These are phyloP conservation scores for Lithosia quadra DNA, from an alignment of 2,888 invertebrate genomes.

Conservation along the genomic window DNA sequence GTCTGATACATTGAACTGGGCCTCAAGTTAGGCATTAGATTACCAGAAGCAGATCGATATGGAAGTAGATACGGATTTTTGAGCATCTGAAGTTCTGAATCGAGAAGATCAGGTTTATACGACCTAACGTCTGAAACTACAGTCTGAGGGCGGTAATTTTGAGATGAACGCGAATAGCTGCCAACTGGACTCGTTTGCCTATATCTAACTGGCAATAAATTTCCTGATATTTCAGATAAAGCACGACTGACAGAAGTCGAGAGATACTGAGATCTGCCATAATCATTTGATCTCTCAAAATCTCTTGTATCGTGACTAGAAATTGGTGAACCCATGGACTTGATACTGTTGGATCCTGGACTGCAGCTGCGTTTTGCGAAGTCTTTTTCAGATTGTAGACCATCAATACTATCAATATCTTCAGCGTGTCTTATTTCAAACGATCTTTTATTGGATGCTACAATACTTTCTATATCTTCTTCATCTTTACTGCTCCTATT, in stretches of 20 bases:
- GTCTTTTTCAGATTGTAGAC: slow-evolving; percentile 1
- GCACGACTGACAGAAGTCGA: background rate
- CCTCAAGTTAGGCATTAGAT: slow-evolving; percentile 1
- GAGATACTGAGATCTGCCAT: background rate
- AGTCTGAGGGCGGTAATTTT: slow-evolving; percentile 11
- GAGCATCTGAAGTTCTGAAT: background rate
- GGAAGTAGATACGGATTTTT: slow-evolving; percentile 9
- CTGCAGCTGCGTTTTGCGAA: background rate
- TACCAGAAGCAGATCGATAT: slow-evolving; percentile 8
- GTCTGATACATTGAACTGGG: background rate
- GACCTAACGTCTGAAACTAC: background rate
- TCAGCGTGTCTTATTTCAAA: slow-evolving; percentile 26
- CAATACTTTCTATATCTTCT: slow-evolving; percentile 12
- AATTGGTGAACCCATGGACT: slow-evolving; percentile 12
- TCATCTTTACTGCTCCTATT: slow-evolving; percentile 8
- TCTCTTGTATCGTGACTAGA: slow-evolving; percentile 13
- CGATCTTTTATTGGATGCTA: slow-evolving; percentile 4
- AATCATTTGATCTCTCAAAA: background rate
- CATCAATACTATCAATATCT: slow-evolving; percentile 19
- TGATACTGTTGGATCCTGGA: slow-evolving; percentile 9
- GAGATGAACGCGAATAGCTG: slow-evolving; percentile 9
- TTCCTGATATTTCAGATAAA: slow-evolving; percentile 5
- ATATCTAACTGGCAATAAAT: background rate
- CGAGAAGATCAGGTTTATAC: background rate
- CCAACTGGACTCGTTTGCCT: background rate